Base-by-base conservation (phyloP, 2,797 vertebrate species). In the Tokudaia muenninki region DNA sequence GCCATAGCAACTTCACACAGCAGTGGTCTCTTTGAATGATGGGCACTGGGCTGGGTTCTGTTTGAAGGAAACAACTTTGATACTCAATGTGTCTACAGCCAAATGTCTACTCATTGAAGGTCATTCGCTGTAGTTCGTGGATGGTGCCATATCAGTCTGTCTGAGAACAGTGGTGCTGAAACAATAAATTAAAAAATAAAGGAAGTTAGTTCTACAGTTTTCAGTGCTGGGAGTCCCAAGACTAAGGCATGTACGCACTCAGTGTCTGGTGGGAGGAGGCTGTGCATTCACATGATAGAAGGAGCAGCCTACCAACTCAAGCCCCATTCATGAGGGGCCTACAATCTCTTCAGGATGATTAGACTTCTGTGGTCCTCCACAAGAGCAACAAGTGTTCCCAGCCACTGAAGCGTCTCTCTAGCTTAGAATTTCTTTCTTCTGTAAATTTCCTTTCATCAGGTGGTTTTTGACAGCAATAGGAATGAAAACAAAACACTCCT, bases 41-140 rank as follows among this genome's bases (percentile, higher is more conserved):
- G n/a, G 52, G 10, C 78, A 80, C 0, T 80, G 6, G 79, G 13
- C 29, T 93, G 11, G 5, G 22, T 19, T 86, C 4, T 87, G 74
- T 93, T 90, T 59, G 17, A 63, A 12, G 13, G 5, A 19, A 24
- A 75, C 34, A 31, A 22, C 19, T 87, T 74, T n/a, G 63, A 72
- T 94, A 16, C 11, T 94, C 34, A 95, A 11, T 52, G 75, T 31
- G 34, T 47, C 72, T 94, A 47, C 31, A 92, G 16, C 11, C 59
- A 50, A 90, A 79, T 74, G 11, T 65, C 22, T 90, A 44, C 3
- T 63, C 86, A 65, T 24, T 24, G 24, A 96, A 57, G 70, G 34
- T 50, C 57, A 50, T 41, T 4, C 19, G 0, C 12, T 10, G 1
- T 12, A 57, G 37, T 26, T 52, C 29, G 12, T 22, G 61, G 65